Percentiles rank a stretch among this genome's conserved stretches.
These are phyloP conservation scores for Heterodera schachtii DNA, from an alignment of 1,140 invertebrate genomes.

Conservation along the genomic window DNA sequence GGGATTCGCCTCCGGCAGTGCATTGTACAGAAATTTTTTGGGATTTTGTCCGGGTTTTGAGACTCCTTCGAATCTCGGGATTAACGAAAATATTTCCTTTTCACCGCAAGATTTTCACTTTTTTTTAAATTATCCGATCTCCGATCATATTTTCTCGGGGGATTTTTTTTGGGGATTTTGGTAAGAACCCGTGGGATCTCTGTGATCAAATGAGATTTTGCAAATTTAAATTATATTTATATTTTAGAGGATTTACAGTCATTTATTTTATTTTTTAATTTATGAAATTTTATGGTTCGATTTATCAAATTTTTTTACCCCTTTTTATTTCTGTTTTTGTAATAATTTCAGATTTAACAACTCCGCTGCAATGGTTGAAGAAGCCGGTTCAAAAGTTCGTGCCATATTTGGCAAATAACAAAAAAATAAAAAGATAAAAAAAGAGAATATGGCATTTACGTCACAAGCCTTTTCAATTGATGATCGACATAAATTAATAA, in stretches of 20 bases:
- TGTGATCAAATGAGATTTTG: too few species aligned
- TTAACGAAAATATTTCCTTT: too few species aligned
- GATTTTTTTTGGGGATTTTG: too few species aligned
- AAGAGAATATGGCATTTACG: background rate
- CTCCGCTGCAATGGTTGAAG: constrained; percentile 63
- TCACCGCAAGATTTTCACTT: too few species aligned
- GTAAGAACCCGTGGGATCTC: too few species aligned
- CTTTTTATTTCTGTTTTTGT: background rate
- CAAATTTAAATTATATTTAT: too few species aligned
- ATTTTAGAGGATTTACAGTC: too few species aligned
- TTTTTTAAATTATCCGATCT: too few species aligned
- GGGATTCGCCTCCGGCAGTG: background rate
- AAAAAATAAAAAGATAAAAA: background rate
- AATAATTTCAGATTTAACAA: constrained; percentile 17
- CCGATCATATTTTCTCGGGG: too few species aligned
- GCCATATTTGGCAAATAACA: constrained; percentile 48
- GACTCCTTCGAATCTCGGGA: too few species aligned
- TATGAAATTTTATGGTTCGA: constrained; percentile 20
- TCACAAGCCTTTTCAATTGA: background rate
- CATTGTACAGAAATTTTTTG: background rate
- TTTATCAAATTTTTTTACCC: constrained; percentile 25
- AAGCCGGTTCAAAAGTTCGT: constrained; percentile 64
- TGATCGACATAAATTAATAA: background rate
- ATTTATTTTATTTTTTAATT: too few species aligned
- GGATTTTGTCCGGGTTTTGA: background rate